Percentiles rank a stretch among this genome's conserved stretches.
Conservation (phyloP, 1,140 invertebrate genomes). For the Drosophila sucinea region DNA sequence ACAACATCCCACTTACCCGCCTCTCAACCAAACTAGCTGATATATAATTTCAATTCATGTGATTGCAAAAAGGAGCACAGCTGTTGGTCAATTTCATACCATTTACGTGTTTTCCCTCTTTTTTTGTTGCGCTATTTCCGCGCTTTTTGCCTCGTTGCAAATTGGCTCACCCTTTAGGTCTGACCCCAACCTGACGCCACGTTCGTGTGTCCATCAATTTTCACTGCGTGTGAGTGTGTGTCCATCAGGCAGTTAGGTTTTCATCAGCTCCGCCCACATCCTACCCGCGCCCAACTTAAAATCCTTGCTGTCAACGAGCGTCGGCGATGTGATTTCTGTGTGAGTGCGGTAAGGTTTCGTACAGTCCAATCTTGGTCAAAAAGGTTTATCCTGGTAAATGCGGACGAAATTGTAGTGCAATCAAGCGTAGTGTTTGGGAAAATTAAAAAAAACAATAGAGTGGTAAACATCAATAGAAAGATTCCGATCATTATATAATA, state of each 20-base stretch:
- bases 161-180: constrained; percentile 14
- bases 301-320: constrained; percentile 42
- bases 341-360: constrained; percentile 19
- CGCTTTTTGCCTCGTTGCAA: constrained; percentile 25
- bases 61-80: constrained; percentile 15
- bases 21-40: not conserved
- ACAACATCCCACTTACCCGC: not conserved
- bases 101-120: constrained; percentile 21
- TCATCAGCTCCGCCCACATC: constrained; percentile 5
- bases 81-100: constrained; percentile 35
- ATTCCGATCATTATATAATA: too few species aligned
- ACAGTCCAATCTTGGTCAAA: not conserved
- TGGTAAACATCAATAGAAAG: not conserved
- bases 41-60: constrained; percentile 21
- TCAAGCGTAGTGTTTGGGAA: not conserved
- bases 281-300: constrained; percentile 18
- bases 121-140: constrained; percentile 26
- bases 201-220: constrained; percentile 50
- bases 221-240: constrained; percentile 27
- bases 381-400: constrained; percentile 18
- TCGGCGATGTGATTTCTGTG: constrained; percentile 44
- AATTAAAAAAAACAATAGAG: too few species aligned
- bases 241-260: constrained; percentile 54
- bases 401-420: not conserved
- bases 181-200: constrained; percentile 29